Percentiles rank a stretch among this genome's conserved stretches.
Evolutionary conservation across 2,797 vertebrate genomes (phyloP).

Genomic region (Eutrigla gurnardus): DNA sequence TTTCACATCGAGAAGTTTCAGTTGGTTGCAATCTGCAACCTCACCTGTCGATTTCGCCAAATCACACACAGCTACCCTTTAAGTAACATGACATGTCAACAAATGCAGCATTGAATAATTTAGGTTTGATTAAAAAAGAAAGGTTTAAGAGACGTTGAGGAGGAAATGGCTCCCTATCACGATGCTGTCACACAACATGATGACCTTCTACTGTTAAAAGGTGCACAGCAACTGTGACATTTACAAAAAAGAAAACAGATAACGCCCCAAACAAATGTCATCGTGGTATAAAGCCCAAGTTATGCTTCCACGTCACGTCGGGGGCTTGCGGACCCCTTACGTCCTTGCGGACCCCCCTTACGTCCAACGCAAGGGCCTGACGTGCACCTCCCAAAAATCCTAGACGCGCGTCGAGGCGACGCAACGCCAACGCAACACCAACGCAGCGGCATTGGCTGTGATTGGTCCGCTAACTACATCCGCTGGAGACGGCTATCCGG

Average conservation of each 20-base stretch:
- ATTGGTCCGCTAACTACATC: too few relatives aligned
- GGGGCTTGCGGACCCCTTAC: too few relatives aligned
- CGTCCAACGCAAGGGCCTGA: too few relatives aligned
- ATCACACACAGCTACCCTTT: background rate
- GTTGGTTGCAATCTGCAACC: too few relatives aligned
- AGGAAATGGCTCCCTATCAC: background rate
- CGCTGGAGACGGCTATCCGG: too few relatives aligned
- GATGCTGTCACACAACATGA: background rate
- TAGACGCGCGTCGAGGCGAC: too few relatives aligned
- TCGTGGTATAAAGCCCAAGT: background rate
- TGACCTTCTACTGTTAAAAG: conserved; percentile 9
- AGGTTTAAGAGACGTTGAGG: background rate
- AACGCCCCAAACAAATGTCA: conserved; percentile 20
- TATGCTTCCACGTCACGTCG: too few relatives aligned
- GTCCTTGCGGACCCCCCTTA: too few relatives aligned
- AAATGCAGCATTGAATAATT: background rate
- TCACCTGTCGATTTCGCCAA: too few relatives aligned
- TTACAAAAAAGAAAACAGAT: conserved; percentile 18
- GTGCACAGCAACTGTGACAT: conserved; percentile 19
- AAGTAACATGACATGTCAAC: background rate
- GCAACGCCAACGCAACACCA: too few relatives aligned
- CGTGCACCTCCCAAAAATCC: too few relatives aligned
- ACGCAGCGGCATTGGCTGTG: too few relatives aligned
- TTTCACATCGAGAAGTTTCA: background rate
- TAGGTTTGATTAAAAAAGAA: background rate